These are phyloP conservation scores for Ornithorhynchus anatinus DNA, from an alignment of 2,113 vertebrate genomes.

Conservation along the genomic window DNA sequence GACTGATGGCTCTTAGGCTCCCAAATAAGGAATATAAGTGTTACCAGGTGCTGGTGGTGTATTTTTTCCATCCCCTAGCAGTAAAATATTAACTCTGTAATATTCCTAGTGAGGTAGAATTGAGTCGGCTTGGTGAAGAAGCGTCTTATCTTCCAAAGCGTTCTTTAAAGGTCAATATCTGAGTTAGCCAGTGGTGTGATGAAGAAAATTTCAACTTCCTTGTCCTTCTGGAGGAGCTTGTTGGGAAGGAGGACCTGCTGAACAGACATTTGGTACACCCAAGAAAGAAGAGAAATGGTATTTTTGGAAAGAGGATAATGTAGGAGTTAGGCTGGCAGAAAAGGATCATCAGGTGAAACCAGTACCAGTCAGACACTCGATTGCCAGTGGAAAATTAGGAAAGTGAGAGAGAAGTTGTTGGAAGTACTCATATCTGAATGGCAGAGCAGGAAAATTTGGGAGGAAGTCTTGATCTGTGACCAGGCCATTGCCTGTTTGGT, in stretches of 20 bases:
- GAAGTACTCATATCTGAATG: too few relatives aligned
- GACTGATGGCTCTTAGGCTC: neutral
- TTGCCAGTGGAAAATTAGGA: too few relatives aligned
- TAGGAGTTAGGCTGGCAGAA: neutral
- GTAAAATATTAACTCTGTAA: neutral
- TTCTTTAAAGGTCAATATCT: neutral
- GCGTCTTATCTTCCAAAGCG: neutral
- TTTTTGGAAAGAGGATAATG: neutral
- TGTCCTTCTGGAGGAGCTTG: neutral
- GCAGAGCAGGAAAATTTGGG: too few relatives aligned
- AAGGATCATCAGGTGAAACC: too few relatives aligned
- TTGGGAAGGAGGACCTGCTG: neutral
- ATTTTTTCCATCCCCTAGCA: neutral
- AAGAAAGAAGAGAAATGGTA: neutral
- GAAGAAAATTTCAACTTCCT: neutral
- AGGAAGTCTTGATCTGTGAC: too few relatives aligned
- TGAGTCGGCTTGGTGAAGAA: neutral
- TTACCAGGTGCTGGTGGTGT: neutral
- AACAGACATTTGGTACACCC: conserved; percentile 4
- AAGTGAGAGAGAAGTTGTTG: too few relatives aligned
- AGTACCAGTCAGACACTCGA: too few relatives aligned
- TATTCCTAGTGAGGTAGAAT: neutral
- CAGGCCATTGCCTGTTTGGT: too few relatives aligned
- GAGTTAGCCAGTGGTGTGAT: too few relatives aligned
- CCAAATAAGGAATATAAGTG: neutral